A percentile compares a stretch with the other conserved stretches of the same genome.
phyloP scores from a whole-genome alignment of 2,888 invertebrate species.

The Dolichomitus sp. region DNA sequence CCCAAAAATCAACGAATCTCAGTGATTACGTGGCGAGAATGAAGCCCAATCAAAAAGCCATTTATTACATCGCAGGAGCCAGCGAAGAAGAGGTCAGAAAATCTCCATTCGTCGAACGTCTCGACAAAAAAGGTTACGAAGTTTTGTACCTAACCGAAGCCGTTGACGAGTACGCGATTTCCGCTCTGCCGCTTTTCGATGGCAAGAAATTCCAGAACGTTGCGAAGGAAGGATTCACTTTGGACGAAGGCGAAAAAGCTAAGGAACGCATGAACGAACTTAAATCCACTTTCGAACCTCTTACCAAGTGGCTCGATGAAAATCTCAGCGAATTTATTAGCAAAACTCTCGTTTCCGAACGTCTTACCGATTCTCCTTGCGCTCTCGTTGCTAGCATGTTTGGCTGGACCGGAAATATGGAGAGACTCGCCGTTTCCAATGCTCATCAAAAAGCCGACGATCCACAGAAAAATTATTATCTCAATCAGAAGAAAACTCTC shows the following conservation, averaged over 20 bases:
- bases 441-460: conserved; percentile 98
- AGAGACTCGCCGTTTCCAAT: conserved; percentile 97
- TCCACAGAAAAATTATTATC: conserved; percentile 95
- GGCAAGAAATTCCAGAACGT: conserved; percentile 99
- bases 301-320: conserved; percentile 96
- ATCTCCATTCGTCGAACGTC: conserved; percentile 98
- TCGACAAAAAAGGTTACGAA: conserved; percentile 97
- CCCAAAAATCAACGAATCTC: conserved; percentile 90
- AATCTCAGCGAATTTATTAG: conserved; percentile 92
- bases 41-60: conserved; percentile 97
- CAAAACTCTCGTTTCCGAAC: conserved; percentile 95
- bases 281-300: conserved; percentile 94
- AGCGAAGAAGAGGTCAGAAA: conserved; percentile 94
- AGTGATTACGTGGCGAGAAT: conserved; percentile 97
- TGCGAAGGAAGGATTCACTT: conserved; percentile 98
- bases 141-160: conserved; percentile 98
- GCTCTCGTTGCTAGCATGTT: conserved; percentile 98
- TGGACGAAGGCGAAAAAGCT: conserved; percentile 90
- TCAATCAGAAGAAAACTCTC: conserved; percentile 97
- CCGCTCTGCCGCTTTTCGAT: conserved; percentile 98
- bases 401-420: conserved; percentile 99
- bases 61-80: conserved; percentile 98
- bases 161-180: conserved; percentile 99
- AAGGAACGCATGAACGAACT: conserved; percentile 93
- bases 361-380: conserved; percentile 97